Evolutionary conservation across 2,113 vertebrate species (phyloP), one percentile per base, ranked within the genome.

Genomic region (Sus scrofa): DNA sequence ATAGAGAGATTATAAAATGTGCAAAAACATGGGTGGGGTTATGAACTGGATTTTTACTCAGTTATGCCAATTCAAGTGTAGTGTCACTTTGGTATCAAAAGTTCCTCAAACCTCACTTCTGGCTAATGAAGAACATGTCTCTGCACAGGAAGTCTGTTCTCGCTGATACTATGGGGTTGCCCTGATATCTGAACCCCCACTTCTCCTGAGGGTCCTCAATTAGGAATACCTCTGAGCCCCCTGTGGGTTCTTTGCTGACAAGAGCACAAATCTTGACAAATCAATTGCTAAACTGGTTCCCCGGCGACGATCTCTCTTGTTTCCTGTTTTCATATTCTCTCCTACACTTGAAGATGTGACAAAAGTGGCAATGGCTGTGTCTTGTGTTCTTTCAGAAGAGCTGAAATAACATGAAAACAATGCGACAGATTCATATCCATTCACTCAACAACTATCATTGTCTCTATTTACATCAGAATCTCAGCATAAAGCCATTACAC

Each of bases 11-110:
- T n/a, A 44, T 30, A 32, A 54, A 67, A 75, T 19, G 22, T 24
- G 12, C 18, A 24, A 52, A 67, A 56, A 2, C 12, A 13, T 0
- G 7, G 11, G n/a, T 12, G 27, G 1, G 6, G 1, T 6, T 19
- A 56, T 0, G 22, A 84, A 24, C 24, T 73, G 32, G 50, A 63
- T 39, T 83, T 83, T 65, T 86, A 34, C 9, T 20, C 16, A 32
- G 10, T 0, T 77, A 54, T 68, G 18, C 32, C 19, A 24, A 20
- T 32, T 34, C 4, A n/a, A 86, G 7, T 44, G 82, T n/a, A 34
- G 62, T 60, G 9, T 60, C 14, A 32, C 26, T n/a, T 2, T 50
- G 39, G 5, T 1, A 22, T 10, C 18, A 19, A 73, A 60, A 90
- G 19, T 12, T 24, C 6, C 12, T 86, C 2, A 50, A 24, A 37